Base-by-base conservation (phyloP, 2,113 vertebrate species). In the Pomatostomus ruficeps region DNA sequence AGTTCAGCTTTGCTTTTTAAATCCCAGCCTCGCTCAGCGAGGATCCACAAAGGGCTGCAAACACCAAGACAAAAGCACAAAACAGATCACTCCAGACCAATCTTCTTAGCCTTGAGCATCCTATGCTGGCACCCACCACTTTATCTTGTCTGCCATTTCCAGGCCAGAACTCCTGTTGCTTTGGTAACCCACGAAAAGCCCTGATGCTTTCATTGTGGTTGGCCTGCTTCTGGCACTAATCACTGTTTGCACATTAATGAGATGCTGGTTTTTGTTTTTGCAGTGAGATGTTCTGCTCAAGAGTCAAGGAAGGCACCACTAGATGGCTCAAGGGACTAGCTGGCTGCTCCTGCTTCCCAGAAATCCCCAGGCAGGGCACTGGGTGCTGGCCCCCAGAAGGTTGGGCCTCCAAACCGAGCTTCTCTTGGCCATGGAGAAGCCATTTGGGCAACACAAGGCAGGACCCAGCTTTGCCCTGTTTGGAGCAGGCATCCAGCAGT, bases 1-100 rank as follows among this genome's bases (percentile, higher is more conserved):
- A 89, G 88, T 85, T 95, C 88, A 96, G n/a, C 16, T 83, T 62
- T 58, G 62, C 85, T 94, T 82, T 86, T 38, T 28, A 92, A 91
- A 88, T n/a, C 51, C 55, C 88, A 35, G 55, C 33, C 52, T 83
- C 1, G 0, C 40, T 80, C 51, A 23, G 36, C 3, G 18, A 84
- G 67, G 49, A 57, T 16, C 62, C 52, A 38, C 15, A 24, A 87
- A 75, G 71, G 17, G n/a, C 75, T 81, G n/a, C 61, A 67, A 67
- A 48, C 51, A 29, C 26, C 14, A 63, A 49, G 31, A 38, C 17
- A 81, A 81, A 78, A 71, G 48, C 13, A 6, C 13, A 21, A 57
- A 42, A 52, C 0, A 57, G 55, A 77, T 67, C 46, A n/a, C 4
- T 43, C 14, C 31, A 85, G 14, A 40, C 15, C 72, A 84, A 33